phyloP scores from a whole-genome alignment of 2,888 invertebrate species.

The Anthoptus insignis region DNA sequence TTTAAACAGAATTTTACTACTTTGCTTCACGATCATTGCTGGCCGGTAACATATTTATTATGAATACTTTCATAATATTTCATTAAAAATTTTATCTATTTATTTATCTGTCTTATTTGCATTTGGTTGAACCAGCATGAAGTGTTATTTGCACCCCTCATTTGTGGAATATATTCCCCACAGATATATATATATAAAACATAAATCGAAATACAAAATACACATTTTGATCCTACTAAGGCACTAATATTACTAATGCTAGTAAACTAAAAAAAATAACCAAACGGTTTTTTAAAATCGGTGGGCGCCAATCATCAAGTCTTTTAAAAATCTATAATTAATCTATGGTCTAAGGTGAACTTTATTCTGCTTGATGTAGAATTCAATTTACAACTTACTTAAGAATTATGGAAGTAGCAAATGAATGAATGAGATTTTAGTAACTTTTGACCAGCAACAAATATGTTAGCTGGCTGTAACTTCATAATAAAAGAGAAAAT shows the following conservation, averaged over 20 bases:
- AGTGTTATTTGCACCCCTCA: no score
- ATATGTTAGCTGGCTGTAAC: no score
- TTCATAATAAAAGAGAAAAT: no score
- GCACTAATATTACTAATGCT: conserved; percentile 15
- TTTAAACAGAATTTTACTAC: no score
- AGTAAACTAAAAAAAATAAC: not conserved
- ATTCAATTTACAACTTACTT: conserved; percentile 29
- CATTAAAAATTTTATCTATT: no score
- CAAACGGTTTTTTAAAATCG: conserved; percentile 45
- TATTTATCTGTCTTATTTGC: no score
- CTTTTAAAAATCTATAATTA: not conserved
- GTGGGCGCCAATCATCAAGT: conserved; percentile 52
- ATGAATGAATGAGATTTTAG: not conserved
- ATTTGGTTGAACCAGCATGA: no score
- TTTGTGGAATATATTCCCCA: not conserved
- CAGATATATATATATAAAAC: not conserved
- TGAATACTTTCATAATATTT: no score
- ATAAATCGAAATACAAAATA: conserved; percentile 1
- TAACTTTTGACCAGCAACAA: no score
- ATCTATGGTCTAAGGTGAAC: not conserved
- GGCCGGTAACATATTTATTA: no score
- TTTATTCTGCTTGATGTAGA: conserved; percentile 37
- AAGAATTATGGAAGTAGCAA: not conserved
- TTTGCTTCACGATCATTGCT: no score
- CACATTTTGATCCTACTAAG: conserved; percentile 31